These are phyloP conservation scores for Ornithorhynchus anatinus DNA, from an alignment of 2,113 vertebrate genomes.

Conservation along the genomic window DNA sequence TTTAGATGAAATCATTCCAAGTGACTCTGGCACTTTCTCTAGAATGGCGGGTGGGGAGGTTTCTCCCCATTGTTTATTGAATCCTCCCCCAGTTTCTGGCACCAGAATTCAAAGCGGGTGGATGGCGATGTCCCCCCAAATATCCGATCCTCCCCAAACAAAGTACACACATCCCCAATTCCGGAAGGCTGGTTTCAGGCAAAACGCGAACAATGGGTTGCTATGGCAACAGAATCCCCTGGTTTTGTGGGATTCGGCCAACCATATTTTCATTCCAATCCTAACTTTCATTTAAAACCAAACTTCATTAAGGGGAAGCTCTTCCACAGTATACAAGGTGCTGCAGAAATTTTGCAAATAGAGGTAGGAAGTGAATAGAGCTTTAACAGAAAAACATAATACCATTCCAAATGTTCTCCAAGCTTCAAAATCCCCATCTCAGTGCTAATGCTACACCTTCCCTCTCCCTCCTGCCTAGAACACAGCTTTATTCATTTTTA, in stretches of 20 bases:
- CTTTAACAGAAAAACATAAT: slow-evolving; percentile 38
- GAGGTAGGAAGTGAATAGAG: slow-evolving; percentile 27
- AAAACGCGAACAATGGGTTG: slow-evolving; percentile 37
- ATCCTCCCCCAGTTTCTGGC: too few species aligned
- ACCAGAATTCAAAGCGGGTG: too few species aligned
- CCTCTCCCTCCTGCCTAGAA: slow-evolving; percentile 38
- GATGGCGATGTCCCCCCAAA: too few species aligned
- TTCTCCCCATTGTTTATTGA: too few species aligned
- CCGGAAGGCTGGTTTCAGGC: slow-evolving; percentile 1
- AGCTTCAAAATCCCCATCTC: slow-evolving; percentile 37
- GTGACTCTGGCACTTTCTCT: too few species aligned
- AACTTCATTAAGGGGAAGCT: slow-evolving; percentile 18
- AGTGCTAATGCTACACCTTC: background rate
- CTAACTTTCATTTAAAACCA: slow-evolving; percentile 55
- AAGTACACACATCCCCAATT: too few species aligned
- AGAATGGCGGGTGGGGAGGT: too few species aligned
- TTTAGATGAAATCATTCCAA: too few species aligned
- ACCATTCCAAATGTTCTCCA: slow-evolving; percentile 8
- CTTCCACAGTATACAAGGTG: slow-evolving; percentile 10
- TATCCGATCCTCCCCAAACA: too few species aligned
- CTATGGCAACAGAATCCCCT: slow-evolving; percentile 43
- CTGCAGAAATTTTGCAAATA: slow-evolving; percentile 19
- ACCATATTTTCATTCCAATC: slow-evolving; percentile 53
- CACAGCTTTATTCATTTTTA: slow-evolving; percentile 43
- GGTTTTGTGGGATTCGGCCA: slow-evolving; percentile 26